Conservation (phyloP, 2,113 vertebrate genomes). For the Panurus biarmicus region DNA sequence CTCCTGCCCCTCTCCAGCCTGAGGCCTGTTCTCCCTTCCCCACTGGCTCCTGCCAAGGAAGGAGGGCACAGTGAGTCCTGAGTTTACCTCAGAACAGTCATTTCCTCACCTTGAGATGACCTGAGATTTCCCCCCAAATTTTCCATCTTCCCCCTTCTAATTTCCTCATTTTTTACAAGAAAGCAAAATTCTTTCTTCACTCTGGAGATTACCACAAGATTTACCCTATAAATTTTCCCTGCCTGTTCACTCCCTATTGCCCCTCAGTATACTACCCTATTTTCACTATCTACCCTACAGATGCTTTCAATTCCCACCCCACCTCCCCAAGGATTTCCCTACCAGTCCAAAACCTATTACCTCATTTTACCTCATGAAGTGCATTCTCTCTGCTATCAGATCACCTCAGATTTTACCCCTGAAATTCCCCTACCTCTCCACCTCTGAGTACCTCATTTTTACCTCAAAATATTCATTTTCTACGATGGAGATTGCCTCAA, state of each 20-base stretch:
- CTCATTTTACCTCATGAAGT: not conserved
- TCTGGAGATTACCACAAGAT: not conserved
- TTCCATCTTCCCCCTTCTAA: not conserved
- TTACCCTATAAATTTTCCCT: no score
- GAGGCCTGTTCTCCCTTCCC: not conserved
- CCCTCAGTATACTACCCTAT: no score
- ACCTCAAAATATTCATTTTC: not conserved
- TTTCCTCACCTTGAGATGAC: not conserved
- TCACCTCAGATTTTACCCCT: not conserved
- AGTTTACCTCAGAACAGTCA: not conserved
- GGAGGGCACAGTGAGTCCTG: not conserved
- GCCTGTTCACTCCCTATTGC: no score
- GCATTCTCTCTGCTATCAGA: not conserved
- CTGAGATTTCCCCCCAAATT: not conserved
- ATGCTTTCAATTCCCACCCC: no score
- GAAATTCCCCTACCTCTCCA: not conserved
- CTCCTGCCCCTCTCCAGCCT: not conserved
- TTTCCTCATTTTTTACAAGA: no score
- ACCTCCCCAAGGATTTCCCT: no score
- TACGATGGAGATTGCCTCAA: not conserved
- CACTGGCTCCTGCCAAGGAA: not conserved
- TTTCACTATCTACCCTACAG: not conserved
- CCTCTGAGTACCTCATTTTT: not conserved
- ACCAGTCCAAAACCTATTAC: no score
- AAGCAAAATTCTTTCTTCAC: no score